phyloP scores from a whole-genome alignment of 1,140 invertebrate genomes.

The Phocides pigmalion region DNA sequence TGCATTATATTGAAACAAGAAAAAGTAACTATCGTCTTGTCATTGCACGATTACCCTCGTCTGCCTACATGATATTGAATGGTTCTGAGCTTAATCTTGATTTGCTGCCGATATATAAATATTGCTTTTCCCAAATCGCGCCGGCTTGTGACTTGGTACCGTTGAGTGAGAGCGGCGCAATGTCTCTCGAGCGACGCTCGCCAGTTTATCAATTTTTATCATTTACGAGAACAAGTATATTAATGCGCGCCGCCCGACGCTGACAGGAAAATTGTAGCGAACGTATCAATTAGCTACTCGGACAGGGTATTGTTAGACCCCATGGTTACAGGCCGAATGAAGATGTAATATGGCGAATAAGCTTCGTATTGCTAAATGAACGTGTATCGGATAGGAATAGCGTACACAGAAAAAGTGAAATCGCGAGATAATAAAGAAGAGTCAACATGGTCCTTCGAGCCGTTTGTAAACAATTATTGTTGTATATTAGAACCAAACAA shows the following conservation, averaged over 20 bases:
- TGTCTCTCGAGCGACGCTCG: neutral
- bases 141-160: neutral
- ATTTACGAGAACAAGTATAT: constrained; percentile 28
- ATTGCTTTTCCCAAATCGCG: neutral
- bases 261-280: constrained; percentile 25
- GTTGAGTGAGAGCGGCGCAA: neutral
- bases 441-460: too few relatives aligned
- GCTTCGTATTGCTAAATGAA: too few relatives aligned
- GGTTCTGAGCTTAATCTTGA: too few relatives aligned
- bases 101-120: neutral
- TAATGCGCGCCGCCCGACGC: constrained; percentile 15
- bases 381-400: too few relatives aligned
- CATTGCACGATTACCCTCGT: too few relatives aligned
- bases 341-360: neutral
- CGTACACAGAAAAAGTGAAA: too few relatives aligned
- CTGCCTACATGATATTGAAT: too few relatives aligned
- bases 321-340: neutral
- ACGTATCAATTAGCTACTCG: constrained; percentile 6
- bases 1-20: neutral
- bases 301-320: neutral
- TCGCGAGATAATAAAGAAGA: too few relatives aligned
- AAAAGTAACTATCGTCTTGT: too few relatives aligned
- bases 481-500: too few relatives aligned
- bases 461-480: too few relatives aligned
- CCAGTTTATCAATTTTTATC: constrained; percentile 39